Base-by-base conservation (phyloP, 2,888 invertebrate genomes). In the Cerceris rybyensis region DNA sequence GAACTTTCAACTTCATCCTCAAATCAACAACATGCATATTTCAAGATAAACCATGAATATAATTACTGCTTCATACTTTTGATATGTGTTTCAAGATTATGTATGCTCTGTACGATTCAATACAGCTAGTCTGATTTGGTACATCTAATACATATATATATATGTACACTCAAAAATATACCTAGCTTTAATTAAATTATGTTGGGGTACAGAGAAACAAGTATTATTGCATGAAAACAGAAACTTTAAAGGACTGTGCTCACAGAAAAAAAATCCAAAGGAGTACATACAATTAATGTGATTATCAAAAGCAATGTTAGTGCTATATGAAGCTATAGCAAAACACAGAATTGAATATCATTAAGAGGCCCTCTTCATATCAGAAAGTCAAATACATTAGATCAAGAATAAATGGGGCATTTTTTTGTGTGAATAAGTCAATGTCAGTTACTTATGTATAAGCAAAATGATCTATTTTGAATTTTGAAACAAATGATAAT, bases 301-400 rank as follows among this genome's bases (percentile, higher is more conserved):
- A 85, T 78, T 73, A 71, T 86, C 64, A 82, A 86, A 28, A 61
- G 83, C 83, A 79, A 80, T 83, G 84, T 88, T 88, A 88, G 86
- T 87, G 82, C 86, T 88, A 84, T 86, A 86, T 85, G 68, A 88
- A 88, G 88, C 88, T 84, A 74, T 70, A 86, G 86, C 84, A 76
- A 82, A 86, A 83, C 86, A 86, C 85, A 88, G 69, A 83, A 55
- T 70, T 65, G 74, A 70, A 72, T 78, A 65, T 7, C 59, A 75
- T 59, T 63, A 55, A 78, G 17, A 54, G 66, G 68, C n/a, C 72
- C 67, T 76, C 69, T 65, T 7, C 28, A 59, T 28, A 66, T 67
- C 80, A 80, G 80, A 85, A 67, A 78, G 81, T 50, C 76, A 59
- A 67, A 78, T 72, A 77, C 69, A 68, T 69, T 66, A 41, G 41